Base-by-base conservation (phyloP, 1,140 invertebrate species). In the Cardiocondyla obscurior region DNA sequence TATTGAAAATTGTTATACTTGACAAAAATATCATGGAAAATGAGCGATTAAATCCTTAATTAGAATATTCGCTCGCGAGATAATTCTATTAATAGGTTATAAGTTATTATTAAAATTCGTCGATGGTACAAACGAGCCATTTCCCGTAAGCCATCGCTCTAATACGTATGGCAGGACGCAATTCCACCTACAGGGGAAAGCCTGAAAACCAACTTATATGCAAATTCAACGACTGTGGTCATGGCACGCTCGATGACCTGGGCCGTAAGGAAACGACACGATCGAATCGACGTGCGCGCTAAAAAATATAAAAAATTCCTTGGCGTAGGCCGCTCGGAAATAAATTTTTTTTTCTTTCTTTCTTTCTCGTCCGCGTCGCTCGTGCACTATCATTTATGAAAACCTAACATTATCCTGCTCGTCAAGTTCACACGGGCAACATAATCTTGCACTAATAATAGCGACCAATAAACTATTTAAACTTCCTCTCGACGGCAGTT, bases 121-220 rank as follows among this genome's bases (percentile, higher is more conserved):
- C 22, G 58, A 51, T 51, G 60, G 16, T 60, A 49, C 46, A 49
- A 82, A 62, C 53, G 53, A 62, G 69, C 69, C 60, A 60, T 82
- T 82, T 82, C 62, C 83, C 22, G n/a, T 70, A 57, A 69, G 53
- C 74, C 62, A 69, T 62, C 46, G 60, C 14, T 72, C 46, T 33
- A 46, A 39, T 44, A 53, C 58, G 69, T 60, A 67, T 10, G 67
- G 28, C 60, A 51, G 44, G 67, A 82, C 67, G 49, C 69, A 74
- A 74, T 85, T 46, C 84, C 46, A 53, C 70, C 14, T 22, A 51
- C 84, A 30, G 72, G 74, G 74, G 58, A 82, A 83, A 87, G 65
- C 55, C 76, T 39, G 79, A 83, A 72, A 86, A 84, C 60, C 81
- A 82, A 86, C 88, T 90, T 89, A 85, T 82, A 89, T 90, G 89